A percentile compares a stretch with the other conserved stretches of the same genome.
Evolutionary conservation across 2,113 vertebrate species (phyloP).

Genomic region (Chaenocephalus aceratus): DNA sequence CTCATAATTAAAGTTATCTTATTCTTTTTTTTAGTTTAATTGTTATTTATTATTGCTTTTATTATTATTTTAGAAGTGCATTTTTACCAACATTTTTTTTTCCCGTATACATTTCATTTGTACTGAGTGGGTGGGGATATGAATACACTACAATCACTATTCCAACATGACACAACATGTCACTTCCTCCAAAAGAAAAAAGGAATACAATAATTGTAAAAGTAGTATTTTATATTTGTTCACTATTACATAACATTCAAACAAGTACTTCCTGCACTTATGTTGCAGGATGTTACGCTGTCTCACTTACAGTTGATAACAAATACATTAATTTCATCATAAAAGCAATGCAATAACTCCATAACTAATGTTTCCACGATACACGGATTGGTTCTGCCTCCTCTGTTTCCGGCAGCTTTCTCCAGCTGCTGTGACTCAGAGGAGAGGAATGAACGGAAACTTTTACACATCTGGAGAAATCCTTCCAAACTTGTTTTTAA

Average conservation of each 20-base stretch:
- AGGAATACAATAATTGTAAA: too few species aligned
- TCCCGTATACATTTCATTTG: too few species aligned
- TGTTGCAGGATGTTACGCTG: background rate
- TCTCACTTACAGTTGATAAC: background rate
- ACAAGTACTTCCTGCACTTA: background rate
- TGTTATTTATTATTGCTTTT: too few species aligned
- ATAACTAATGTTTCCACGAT: background rate
- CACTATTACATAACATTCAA: conserved; percentile 38
- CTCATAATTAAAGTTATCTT: too few species aligned
- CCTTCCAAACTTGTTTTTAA: background rate
- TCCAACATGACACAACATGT: too few species aligned
- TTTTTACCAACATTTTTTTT: background rate
- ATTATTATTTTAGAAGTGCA: background rate
- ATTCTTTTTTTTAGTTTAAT: too few species aligned
- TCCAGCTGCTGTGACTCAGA: conserved; percentile 17
- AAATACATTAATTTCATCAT: background rate
- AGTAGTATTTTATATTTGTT: background rate
- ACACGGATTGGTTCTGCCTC: background rate
- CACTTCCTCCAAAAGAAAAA: too few species aligned
- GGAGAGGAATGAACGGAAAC: conserved; percentile 1
- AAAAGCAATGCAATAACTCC: background rate
- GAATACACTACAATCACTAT: too few species aligned
- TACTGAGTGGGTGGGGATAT: too few species aligned
- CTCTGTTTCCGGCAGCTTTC: background rate
- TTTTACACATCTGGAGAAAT: conserved; percentile 48